phyloP scores from a whole-genome alignment of 1,140 invertebrate species.

The Drosophila littoralis region DNA sequence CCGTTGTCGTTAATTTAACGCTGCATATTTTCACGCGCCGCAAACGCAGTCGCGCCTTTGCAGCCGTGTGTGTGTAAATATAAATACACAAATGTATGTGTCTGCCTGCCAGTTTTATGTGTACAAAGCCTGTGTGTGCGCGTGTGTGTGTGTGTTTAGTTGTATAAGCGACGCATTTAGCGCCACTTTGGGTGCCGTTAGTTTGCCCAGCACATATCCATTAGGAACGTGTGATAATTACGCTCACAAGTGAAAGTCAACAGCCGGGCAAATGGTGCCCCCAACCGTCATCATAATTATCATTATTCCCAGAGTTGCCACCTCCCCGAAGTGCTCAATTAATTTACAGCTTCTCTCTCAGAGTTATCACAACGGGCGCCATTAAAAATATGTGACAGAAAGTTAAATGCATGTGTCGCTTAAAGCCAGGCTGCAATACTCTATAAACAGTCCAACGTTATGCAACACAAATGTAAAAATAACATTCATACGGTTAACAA shows the following conservation, averaged over 20 bases:
- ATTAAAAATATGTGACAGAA: conserved; percentile 28
- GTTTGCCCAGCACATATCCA: background rate
- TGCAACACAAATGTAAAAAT: too few relatives aligned
- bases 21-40: conserved; percentile 48
- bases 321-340: conserved; percentile 28
- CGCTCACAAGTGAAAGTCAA: conserved; percentile 23
- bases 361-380: conserved; percentile 26
- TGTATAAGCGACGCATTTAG: conserved; percentile 33
- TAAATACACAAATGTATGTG: too few relatives aligned
- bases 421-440: background rate
- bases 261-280: conserved; percentile 2
- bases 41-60: conserved; percentile 13
- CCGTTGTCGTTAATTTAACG: conserved; percentile 10
- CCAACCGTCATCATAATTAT: conserved; percentile 25
- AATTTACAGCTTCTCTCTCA: conserved; percentile 35
- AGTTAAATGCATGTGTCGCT: background rate
- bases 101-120: background rate
- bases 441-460: background rate
- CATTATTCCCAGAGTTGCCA: conserved; percentile 7
- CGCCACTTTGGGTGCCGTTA: conserved; percentile 20
- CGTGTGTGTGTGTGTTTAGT: conserved; percentile 7
- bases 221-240: conserved; percentile 26
- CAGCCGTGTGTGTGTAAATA: conserved; percentile 9
- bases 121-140: background rate
- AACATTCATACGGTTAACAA: too few relatives aligned